Base-by-base conservation (phyloP, 2,797 vertebrate genomes). In the Spinus olivaceus region DNA sequence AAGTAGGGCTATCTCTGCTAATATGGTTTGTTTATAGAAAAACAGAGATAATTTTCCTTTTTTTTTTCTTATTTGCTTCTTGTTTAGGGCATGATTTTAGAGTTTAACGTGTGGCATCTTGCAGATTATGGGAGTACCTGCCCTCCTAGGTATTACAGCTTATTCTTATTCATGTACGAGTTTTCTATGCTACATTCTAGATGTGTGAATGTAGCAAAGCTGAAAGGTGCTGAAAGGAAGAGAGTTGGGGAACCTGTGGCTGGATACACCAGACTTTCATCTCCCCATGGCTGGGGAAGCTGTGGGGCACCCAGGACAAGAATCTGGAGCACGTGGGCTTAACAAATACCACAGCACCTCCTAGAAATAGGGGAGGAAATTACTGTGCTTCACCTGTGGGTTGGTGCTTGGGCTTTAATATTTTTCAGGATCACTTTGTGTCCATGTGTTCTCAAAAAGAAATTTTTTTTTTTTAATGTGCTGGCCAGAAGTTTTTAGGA, bases 311-410 rank as follows among this genome's bases (percentile, higher is more conserved):
- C 41, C 54, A 66, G 39, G 21, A 37, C 27, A 47, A 77, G 81
- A 92, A 83, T 88, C 63, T 57, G 64, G 77, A 93, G 64, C 46
- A 46, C 2, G 2, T 14, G 49, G 81, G 49, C 74, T 87, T 51
- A 56, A 49, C 41, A 91, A 70, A 46, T 54, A 69, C 46, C 84
- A 44, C 81, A 63, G 54, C 61, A 65, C 32, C 56, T 90, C 65
- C 64, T 81, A 49, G 81, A 90, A 95, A 92, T 67, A 94, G 80
- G n/a, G 7, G 2, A 92, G 95, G 81, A 94, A 93, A 64, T 95
- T 61, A 32, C 85, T 92, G 80, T 87, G 90, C 65, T 65, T 54
- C 2, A 46, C 46, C 1, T 81, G 47, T 71, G 89, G 67, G 25
- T 39, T 78, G 89, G 65, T 69, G 63, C 78, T 51, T 12, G 4